A percentile compares a stretch with the other conserved stretches of the same genome.
These are phyloP conservation scores for Chondrosia reniformis DNA, from an alignment of 37 sponge, comb jelly and placozoan genomes.

Conservation along the genomic window DNA sequence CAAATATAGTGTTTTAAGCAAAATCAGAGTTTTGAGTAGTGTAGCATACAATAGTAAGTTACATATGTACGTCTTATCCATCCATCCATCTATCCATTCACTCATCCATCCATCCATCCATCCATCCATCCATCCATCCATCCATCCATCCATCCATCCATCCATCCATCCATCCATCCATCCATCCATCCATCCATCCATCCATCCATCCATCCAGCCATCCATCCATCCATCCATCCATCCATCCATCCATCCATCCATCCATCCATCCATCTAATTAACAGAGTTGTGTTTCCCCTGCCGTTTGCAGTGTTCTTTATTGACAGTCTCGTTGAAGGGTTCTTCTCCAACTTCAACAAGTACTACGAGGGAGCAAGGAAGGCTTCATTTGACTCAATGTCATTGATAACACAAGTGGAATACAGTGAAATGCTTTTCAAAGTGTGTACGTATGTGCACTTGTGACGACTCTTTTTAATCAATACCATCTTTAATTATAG, in stretches of 20 bases:
- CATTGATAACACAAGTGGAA: slow-evolving; percentile 58
- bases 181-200: neutral
- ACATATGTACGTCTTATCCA: neutral
- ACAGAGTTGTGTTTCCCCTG: no score
- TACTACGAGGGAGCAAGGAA: slow-evolving; percentile 58
- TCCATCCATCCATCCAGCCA: no score
- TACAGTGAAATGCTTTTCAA: slow-evolving; percentile 58
- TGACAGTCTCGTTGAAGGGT: slow-evolving; percentile 60
- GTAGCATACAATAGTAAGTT: neutral
- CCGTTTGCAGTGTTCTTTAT: slow-evolving; percentile 61
- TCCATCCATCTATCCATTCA: no score
- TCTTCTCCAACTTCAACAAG: slow-evolving; percentile 67
- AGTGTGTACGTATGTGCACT: slow-evolving; percentile 25
- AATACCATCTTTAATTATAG: slow-evolving; percentile 29
- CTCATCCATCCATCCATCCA: no score
- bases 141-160: neutral
- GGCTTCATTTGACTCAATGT: slow-evolving; percentile 54
- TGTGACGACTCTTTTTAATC: neutral
- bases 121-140: neutral
- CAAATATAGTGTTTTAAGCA: slow-evolving; percentile 56
- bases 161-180: neutral
- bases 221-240: no score
- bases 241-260: no score
- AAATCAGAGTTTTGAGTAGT: slow-evolving; percentile 39
- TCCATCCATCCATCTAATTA: no score